phyloP scores from a whole-genome alignment of 2,113 vertebrate species.

The Ciconia stormi region DNA sequence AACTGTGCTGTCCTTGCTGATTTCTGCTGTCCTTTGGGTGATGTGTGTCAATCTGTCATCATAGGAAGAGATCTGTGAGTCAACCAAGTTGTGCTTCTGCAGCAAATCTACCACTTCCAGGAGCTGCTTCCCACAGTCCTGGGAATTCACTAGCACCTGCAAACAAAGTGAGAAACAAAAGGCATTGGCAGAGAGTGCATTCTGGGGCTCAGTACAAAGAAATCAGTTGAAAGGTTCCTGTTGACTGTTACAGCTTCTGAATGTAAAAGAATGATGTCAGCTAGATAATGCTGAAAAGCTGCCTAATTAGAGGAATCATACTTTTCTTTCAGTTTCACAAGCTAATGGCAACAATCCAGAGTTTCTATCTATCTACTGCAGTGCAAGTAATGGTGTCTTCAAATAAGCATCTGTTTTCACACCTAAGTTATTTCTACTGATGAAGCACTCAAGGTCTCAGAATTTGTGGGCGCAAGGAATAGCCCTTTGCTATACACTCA shows the following conservation, averaged over 20 bases:
- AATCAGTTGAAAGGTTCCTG: not conserved
- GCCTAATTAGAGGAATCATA: not conserved
- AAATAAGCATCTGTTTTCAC: not conserved
- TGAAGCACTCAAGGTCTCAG: not conserved
- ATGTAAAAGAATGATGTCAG: not conserved
- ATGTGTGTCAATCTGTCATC: constrained; percentile 77
- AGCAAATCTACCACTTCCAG: constrained; percentile 81
- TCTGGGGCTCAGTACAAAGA: not conserved
- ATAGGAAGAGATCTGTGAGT: constrained; percentile 80
- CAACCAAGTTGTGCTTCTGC: constrained; percentile 85
- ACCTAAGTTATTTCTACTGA: not conserved
- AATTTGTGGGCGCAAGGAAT: not conserved
- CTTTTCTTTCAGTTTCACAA: not conserved
- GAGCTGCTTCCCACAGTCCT: constrained; percentile 81
- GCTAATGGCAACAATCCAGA: not conserved
- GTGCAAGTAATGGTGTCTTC: not conserved
- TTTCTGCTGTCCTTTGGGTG: constrained; percentile 57
- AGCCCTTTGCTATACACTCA: not conserved
- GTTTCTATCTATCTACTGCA: not conserved
- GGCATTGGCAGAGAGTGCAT: not conserved
- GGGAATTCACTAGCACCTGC: constrained; percentile 77
- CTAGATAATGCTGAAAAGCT: not conserved
- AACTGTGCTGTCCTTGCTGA: constrained; percentile 51
- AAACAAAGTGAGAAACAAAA: not conserved
- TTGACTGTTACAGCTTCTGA: not conserved